Conservation (phyloP, 2,888 invertebrate genomes). For the Troides oblongomaculatus region DNA sequence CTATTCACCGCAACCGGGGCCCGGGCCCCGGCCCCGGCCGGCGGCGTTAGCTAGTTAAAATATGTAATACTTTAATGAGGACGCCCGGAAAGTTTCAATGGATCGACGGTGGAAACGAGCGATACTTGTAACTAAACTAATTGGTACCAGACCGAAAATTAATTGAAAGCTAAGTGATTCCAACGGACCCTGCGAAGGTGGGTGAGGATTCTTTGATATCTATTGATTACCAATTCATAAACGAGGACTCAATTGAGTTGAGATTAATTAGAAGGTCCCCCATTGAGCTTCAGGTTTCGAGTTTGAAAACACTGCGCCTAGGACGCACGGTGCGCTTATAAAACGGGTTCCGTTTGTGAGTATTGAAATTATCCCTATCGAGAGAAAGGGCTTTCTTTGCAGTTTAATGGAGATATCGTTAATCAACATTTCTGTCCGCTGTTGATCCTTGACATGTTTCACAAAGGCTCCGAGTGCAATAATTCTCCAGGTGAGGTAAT, state of each 20-base stretch:
- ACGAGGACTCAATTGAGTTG: conserved; percentile 53
- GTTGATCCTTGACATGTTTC: not conserved
- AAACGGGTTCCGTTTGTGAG: conserved; percentile 24
- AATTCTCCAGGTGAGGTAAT: too few relatives aligned
- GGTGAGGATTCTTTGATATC: conserved; percentile 66
- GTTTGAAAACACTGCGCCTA: conserved; percentile 29
- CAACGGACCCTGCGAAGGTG: conserved; percentile 35
- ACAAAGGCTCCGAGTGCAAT: not conserved
- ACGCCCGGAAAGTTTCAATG: conserved; percentile 39
- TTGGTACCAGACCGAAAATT: conserved; percentile 55
- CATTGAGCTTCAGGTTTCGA: conserved; percentile 37
- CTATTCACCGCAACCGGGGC: conserved; percentile 18
- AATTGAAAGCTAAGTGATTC: conserved; percentile 49
- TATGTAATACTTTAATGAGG: conserved; percentile 43
- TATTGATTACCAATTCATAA: conserved; percentile 75
- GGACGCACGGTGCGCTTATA: conserved; percentile 8
- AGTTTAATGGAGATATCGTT: conserved; percentile 18
- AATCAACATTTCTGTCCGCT: not conserved
- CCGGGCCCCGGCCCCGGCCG: conserved; percentile 20
- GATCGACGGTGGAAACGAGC: conserved; percentile 28
- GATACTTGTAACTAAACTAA: conserved; percentile 48
- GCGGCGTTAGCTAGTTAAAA: conserved; percentile 36
- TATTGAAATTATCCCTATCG: conserved; percentile 7
- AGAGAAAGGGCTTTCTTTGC: conserved; percentile 11
- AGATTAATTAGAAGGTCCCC: conserved; percentile 68